Percentiles rank a stretch among this genome's conserved stretches.
phyloP scores from a whole-genome alignment of 2,113 vertebrate genomes.

The Daubentonia madagascariensis region DNA sequence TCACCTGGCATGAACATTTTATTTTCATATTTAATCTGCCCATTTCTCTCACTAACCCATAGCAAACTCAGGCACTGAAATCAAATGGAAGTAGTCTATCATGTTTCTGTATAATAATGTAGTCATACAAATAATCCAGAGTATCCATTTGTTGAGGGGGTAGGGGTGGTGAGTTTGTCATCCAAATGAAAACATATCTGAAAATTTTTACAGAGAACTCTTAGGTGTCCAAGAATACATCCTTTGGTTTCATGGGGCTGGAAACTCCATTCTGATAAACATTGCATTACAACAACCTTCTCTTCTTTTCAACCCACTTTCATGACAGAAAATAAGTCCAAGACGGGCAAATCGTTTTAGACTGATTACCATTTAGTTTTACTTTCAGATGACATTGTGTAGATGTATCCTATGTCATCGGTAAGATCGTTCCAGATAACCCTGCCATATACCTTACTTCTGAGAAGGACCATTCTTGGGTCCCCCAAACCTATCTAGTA shows the following conservation, averaged over 20 bases:
- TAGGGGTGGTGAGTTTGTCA: not conserved
- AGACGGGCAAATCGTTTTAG: not conserved
- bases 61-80: not conserved
- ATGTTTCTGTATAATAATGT: not conserved
- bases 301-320: not conserved
- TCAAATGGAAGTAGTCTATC: not conserved
- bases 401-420: not conserved
- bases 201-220: not conserved
- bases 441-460: not conserved
- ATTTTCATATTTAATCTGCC: not conserved
- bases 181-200: not conserved
- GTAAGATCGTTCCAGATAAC: not conserved
- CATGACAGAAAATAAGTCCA: not conserved
- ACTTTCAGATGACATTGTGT: not conserved
- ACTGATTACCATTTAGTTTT: not conserved
- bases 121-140: not conserved
- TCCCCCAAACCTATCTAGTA: not conserved
- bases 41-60: not conserved
- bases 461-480: not conserved
- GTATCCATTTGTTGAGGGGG: not conserved
- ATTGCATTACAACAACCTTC: not conserved
- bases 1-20: not conserved
- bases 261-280: not conserved
- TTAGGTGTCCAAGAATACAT: not conserved
- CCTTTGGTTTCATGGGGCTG: not conserved